phyloP scores from a whole-genome alignment of 37 sponge, comb jelly and placozoan genomes.

The Cliona cf. orientalis region DNA sequence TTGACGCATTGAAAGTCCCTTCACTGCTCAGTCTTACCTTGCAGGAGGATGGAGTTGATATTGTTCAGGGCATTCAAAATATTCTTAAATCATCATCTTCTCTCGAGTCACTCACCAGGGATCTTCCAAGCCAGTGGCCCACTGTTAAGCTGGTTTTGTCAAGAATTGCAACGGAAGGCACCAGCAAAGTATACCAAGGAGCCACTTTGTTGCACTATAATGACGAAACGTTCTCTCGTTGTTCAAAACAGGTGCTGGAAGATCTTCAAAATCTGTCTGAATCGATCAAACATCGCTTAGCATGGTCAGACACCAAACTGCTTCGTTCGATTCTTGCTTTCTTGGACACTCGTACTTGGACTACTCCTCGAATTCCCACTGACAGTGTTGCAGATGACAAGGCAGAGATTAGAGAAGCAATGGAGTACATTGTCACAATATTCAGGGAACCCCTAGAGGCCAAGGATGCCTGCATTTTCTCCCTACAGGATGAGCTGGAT shows the following conservation, averaged over 20 bases:
- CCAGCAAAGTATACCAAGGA: conserved; percentile 37
- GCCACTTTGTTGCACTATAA: conserved; percentile 15
- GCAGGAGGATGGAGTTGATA: conserved; percentile 46
- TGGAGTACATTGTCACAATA: conserved; percentile 39
- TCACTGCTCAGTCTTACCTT: conserved; percentile 27
- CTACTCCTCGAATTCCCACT: no score
- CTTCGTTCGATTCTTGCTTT: conserved; percentile 43
- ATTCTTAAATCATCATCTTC: conserved; percentile 35
- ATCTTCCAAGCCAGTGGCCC: conserved; percentile 26
- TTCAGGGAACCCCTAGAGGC: conserved; percentile 66
- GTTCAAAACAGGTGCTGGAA: conserved; percentile 25
- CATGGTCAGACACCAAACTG: conserved; percentile 57
- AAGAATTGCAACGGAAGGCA: conserved; percentile 9
- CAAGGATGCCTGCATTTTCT: conserved; percentile 23
- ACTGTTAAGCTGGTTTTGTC: conserved; percentile 35
- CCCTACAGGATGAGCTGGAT: conserved; percentile 52
- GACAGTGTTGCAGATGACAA: not conserved
- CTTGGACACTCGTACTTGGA: conserved; percentile 62
- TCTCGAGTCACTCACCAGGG: conserved; percentile 7
- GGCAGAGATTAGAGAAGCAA: conserved; percentile 39
- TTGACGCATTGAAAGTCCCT: conserved; percentile 30
- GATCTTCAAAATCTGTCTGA: conserved; percentile 40
- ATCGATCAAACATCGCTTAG: conserved; percentile 45
- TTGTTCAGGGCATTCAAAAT: conserved; percentile 35
- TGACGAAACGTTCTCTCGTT: not conserved